Evolutionary conservation across 2,113 vertebrate species (phyloP).

Genomic region (Corythornis cristatus): DNA sequence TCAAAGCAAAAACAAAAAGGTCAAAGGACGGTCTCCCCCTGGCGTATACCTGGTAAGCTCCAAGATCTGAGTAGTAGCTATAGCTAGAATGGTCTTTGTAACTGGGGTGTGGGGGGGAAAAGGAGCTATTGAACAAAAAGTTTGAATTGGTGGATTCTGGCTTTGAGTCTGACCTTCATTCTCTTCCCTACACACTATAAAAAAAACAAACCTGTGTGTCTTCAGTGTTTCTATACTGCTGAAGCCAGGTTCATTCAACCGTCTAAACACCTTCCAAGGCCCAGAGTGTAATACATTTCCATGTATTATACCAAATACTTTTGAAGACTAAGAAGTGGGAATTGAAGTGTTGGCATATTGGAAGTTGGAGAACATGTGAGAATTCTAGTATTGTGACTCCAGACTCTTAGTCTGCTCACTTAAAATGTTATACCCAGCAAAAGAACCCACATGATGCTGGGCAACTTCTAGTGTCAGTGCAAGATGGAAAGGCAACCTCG

Average conservation of each 20-base stretch:
- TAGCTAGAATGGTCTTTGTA: background rate
- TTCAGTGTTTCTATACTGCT: background rate
- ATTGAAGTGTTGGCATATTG: background rate
- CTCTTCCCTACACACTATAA: background rate
- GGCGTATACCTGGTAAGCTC: background rate
- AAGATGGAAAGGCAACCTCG: background rate
- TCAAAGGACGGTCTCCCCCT: background rate
- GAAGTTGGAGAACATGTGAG: background rate
- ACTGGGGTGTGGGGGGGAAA: too few relatives aligned
- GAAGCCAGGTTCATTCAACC: background rate
- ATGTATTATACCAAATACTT: background rate
- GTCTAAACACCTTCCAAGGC: background rate
- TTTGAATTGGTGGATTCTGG: background rate
- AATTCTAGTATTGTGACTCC: background rate
- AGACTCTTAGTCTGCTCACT: background rate
- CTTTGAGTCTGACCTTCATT: background rate
- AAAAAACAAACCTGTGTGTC: background rate
- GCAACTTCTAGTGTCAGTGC: background rate
- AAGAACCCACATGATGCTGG: fast-evolving
- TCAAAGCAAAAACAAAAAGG: background rate
- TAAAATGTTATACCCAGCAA: background rate
- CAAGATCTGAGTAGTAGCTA: background rate
- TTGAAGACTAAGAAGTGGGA: background rate
- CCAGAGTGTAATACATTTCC: background rate
- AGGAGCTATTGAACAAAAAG: background rate